Evolutionary conservation across 2,888 invertebrate species (phyloP).

Genomic region (Myopa tessellatipennis): DNA sequence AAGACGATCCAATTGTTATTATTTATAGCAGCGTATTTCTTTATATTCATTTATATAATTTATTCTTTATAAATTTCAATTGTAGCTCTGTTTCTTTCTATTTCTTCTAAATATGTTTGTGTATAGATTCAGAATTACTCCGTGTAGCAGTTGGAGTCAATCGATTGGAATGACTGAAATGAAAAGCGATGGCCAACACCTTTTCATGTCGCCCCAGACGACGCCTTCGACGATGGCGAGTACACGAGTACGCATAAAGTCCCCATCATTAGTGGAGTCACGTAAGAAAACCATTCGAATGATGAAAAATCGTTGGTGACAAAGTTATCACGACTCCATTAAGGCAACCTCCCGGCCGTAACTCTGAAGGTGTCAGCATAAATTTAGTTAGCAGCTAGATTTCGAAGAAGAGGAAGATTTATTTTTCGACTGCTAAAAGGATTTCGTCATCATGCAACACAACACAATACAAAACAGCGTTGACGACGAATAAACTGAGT

Average conservation of each 20-base stretch:
- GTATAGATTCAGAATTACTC: too few relatives aligned
- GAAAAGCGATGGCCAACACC: not conserved
- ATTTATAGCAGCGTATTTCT: too few relatives aligned
- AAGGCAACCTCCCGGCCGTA: slow-evolving; percentile 12
- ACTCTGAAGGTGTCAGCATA: slow-evolving; percentile 31
- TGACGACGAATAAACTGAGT: not conserved
- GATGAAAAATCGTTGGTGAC: slow-evolving; percentile 52
- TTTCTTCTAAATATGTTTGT: not conserved
- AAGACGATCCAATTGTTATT: too few relatives aligned
- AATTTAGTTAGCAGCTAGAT: slow-evolving; percentile 18
- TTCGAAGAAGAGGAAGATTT: slow-evolving; percentile 19
- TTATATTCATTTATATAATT: too few relatives aligned
- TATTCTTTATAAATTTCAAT: not conserved
- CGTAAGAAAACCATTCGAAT: slow-evolving; percentile 59
- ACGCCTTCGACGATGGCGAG: not conserved
- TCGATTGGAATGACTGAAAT: too few relatives aligned
- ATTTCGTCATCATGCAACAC: slow-evolving; percentile 28
- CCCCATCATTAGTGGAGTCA: slow-evolving; percentile 60
- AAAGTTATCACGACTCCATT: slow-evolving; percentile 30
- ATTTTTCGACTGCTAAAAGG: slow-evolving; percentile 19
- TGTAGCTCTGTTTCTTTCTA: not conserved
- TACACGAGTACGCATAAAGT: slow-evolving; percentile 40
- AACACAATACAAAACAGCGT: not conserved
- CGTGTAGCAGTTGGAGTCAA: too few relatives aligned
- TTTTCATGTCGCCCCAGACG: not conserved